Percentiles rank a stretch among this genome's conserved stretches.
phyloP scores from a whole-genome alignment of 53 echinoderm and acorn worm genomes.

The Henricia sp. region DNA sequence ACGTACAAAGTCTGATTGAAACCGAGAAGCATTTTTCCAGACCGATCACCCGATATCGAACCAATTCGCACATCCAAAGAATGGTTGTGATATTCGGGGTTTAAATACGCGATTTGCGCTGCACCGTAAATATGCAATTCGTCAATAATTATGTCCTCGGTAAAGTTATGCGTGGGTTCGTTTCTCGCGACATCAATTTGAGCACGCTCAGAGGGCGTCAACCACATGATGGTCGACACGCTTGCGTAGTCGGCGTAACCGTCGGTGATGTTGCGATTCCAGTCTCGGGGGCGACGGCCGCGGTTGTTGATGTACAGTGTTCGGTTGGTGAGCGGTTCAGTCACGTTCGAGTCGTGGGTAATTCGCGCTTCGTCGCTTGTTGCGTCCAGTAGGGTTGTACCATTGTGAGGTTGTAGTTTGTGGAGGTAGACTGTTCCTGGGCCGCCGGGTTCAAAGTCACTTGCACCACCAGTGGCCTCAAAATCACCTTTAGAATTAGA shows the following conservation, averaged over 20 bases:
- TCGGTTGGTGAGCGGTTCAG: conserved; percentile 84
- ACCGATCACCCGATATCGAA: conserved; percentile 75
- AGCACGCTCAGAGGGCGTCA: conserved; percentile 69
- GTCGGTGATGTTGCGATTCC: conserved; percentile 71
- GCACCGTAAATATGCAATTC: conserved; percentile 89
- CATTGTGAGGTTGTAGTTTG: conserved; percentile 82
- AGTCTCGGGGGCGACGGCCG: conserved; percentile 66
- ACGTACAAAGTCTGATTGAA: conserved; percentile 82
- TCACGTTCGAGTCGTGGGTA: conserved; percentile 88
- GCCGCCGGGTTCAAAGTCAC: conserved; percentile 83
- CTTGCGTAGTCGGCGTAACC: conserved; percentile 58
- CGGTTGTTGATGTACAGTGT: conserved; percentile 95
- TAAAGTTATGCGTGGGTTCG: conserved; percentile 74
- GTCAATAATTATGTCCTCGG: conserved; percentile 79
- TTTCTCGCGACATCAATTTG: conserved; percentile 61
- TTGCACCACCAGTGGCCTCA: conserved; percentile 73
- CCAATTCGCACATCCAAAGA: conserved; percentile 72
- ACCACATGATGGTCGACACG: conserved; percentile 73
- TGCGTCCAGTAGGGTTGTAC: conserved; percentile 75
- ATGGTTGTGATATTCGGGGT: conserved; percentile 58
- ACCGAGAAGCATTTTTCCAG: conserved; percentile 82
- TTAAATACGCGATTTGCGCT: conserved; percentile 78
- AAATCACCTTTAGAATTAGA: conserved; percentile 71
- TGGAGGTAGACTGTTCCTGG: conserved; percentile 89
- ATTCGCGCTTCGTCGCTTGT: conserved; percentile 85